These are phyloP conservation scores for Halcyon smyrnensis DNA, from an alignment of 2,797 vertebrate species.

Conservation along the genomic window DNA sequence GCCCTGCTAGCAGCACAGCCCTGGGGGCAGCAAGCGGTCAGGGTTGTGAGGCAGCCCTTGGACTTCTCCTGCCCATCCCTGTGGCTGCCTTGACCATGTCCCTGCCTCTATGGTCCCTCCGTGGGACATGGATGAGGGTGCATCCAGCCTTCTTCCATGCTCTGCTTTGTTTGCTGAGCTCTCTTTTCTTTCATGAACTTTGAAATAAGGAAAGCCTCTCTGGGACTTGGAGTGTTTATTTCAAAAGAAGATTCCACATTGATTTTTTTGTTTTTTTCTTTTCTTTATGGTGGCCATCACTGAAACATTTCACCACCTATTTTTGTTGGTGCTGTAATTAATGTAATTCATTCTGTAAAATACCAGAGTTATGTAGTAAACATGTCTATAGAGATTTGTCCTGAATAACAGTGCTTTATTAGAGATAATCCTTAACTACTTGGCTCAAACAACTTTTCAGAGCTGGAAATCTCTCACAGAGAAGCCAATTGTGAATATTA, in stretches of 20 bases:
- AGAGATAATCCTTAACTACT: slow-evolving; percentile 25
- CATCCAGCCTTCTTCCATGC: background rate
- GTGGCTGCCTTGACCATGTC: rapidly evolving
- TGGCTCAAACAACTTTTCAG: background rate
- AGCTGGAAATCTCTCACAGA: slow-evolving; percentile 20
- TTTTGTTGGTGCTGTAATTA: slow-evolving; percentile 15
- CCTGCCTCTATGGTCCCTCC: background rate
- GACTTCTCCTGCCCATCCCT: background rate
- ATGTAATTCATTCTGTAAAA: background rate
- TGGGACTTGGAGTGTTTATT: background rate
- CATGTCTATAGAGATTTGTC: background rate
- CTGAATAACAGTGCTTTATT: slow-evolving; percentile 7
- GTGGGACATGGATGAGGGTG: rapidly evolving
- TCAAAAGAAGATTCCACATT: background rate
- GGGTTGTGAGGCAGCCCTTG: no score
- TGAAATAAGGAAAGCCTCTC: background rate
- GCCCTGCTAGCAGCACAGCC: background rate
- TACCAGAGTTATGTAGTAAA: slow-evolving; percentile 5
- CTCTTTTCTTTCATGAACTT: background rate
- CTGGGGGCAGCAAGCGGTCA: rapidly evolving
- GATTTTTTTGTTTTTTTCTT: background rate
- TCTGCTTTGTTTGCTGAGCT: background rate
- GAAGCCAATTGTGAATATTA: slow-evolving; percentile 27
- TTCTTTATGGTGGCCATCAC: background rate
- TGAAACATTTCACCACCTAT: background rate